Evolutionary conservation across 2,113 vertebrate genomes (phyloP).

Genomic region (Thalassoma bifasciatum): DNA sequence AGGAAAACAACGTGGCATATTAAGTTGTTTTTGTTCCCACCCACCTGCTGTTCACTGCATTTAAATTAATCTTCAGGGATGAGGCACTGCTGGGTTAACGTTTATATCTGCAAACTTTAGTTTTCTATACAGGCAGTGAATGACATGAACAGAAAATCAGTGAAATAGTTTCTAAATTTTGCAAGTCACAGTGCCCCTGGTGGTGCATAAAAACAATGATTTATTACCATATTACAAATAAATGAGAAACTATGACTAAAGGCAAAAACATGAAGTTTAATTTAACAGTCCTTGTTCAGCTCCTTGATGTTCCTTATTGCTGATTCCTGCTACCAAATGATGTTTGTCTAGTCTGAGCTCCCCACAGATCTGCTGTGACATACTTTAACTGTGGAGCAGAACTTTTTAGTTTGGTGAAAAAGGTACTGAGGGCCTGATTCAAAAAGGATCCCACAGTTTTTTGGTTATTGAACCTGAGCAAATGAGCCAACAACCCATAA

Average conservation of each 20-base stretch:
- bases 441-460: no score
- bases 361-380: neutral
- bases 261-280: slow-evolving; percentile 6
- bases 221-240: neutral
- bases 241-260: slow-evolving; percentile 2
- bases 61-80: neutral
- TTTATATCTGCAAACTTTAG: slow-evolving; percentile 1
- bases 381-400: neutral
- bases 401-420: no score
- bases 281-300: neutral
- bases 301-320: neutral
- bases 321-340: neutral
- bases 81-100: neutral
- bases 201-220: neutral
- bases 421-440: no score
- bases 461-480: no score
- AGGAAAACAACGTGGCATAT: slow-evolving; percentile 4
- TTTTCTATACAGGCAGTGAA: neutral
- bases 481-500: no score
- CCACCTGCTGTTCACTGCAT: neutral
- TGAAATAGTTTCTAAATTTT: neutral
- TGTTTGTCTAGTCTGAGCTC: neutral
- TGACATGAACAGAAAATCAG: neutral
- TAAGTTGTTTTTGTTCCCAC: neutral
- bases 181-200: neutral